Base-by-base conservation (phyloP, 64 coral and sea anemone genomes). In the Actinia tenebrosa region DNA sequence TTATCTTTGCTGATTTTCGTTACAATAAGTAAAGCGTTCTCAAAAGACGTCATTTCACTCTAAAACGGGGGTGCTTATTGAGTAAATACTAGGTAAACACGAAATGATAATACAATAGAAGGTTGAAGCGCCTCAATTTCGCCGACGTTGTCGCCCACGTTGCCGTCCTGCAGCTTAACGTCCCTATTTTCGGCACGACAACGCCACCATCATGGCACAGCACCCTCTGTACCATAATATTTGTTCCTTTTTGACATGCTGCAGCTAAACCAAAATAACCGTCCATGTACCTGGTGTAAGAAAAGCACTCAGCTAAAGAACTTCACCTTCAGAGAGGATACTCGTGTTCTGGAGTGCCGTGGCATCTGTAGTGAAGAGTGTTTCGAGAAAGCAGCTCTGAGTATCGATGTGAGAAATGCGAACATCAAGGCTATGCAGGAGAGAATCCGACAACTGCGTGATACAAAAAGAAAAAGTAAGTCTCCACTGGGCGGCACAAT, bases 231-330 rank as follows among this genome's bases (percentile, higher is more conserved):
- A 50, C 47, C 7, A 50, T 50, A 50, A 50, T 5, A 50, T 50
- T 8, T 50, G 47, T 50, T 75, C 19, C 42, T 30, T 75, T 7
- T 30, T 4, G 20, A 3, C 50, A 9, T 20, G 20, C 19, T 53
- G 9, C 44, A 81, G 79, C n/a, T 75, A 30, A 81, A 23, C 45
- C 79, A 81, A 50, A 16, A 45, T 13, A 15, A 37, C 22, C 79
- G 58, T 69, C 17, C 53, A 13, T 92, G 90, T 44, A 87, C 85
- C 10, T 92, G 90, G 90, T 92, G 90, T 45, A 92, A 92, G 47
- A 92, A 92, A 18, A 64, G 25, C 19, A 66, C 56, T 25, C 44
- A 82, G 13, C 42, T 87, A 0, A 80, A 87, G 60, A 80, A 87
- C 78, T 87, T 87, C 13, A 56, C 85, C 30, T 92, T 86, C 61